These are phyloP conservation scores for Maccullochella peelii DNA, from an alignment of 2,113 vertebrate species.

Conservation along the genomic window DNA sequence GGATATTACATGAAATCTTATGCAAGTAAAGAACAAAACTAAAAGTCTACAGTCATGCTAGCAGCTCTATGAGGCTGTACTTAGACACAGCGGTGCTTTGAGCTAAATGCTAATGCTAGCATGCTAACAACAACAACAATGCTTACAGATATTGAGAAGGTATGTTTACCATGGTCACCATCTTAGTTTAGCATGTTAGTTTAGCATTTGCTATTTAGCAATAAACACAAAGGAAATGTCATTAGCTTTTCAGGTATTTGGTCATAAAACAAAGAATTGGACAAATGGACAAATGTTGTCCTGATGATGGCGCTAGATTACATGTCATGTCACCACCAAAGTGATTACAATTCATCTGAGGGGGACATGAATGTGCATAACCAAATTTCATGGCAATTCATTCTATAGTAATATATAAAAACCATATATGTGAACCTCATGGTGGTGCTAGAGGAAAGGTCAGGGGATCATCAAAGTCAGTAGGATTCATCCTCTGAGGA, in stretches of 20 bases:
- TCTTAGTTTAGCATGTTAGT: background rate
- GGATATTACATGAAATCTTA: constrained; percentile 26
- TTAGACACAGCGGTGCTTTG: background rate
- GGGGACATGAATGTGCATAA: too few species aligned
- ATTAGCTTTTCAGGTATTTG: constrained; percentile 11
- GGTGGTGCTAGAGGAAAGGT: background rate
- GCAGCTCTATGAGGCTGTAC: constrained; percentile 17
- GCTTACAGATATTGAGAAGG: background rate
- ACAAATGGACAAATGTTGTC: background rate
- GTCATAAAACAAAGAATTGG: constrained; percentile 2
- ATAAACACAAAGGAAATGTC: background rate
- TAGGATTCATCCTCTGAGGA: background rate
- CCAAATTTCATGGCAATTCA: too few species aligned
- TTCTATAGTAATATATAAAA: too few species aligned
- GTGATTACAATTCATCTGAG: too few species aligned
- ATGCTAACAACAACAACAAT: background rate
- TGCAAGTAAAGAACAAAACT: constrained; percentile 10
- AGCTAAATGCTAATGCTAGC: background rate
- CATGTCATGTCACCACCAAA: background rate
- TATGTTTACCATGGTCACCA: background rate
- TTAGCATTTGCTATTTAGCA: background rate
- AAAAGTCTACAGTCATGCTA: background rate
- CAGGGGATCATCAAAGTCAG: background rate
- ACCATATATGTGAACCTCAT: background rate
- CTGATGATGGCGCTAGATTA: background rate